Conservation (phyloP, 2,113 vertebrate species). For the Xenopus tropicalis region DNA sequence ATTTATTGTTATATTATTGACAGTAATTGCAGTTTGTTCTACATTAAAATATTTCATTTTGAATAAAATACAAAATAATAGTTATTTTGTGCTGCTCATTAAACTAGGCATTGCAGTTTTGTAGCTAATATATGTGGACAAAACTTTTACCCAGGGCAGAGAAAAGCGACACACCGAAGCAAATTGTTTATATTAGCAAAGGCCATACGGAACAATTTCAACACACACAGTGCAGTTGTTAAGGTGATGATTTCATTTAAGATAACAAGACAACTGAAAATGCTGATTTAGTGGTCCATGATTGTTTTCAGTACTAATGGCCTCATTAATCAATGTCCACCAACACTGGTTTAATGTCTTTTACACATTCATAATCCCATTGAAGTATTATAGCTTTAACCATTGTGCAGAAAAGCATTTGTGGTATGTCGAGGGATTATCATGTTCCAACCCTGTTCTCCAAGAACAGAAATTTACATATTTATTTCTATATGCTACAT, state of each 20-base stretch:
- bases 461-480: constrained; percentile 5
- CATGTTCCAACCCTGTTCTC: neutral
- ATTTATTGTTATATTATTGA: no score
- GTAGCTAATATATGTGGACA: constrained; percentile 14
- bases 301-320: constrained; percentile 39
- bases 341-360: constrained; percentile 35
- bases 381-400: constrained; percentile 30
- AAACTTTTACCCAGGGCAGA: constrained; percentile 3
- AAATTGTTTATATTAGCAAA: constrained; percentile 36
- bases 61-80: no score
- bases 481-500: constrained; percentile 3
- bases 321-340: constrained; percentile 45
- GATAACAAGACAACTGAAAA: constrained; percentile 45
- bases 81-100: constrained; percentile 15
- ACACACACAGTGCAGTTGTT: constrained; percentile 41
- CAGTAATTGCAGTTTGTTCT: no score
- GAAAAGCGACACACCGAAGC: constrained; percentile 15
- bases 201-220: constrained; percentile 13
- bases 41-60: no score
- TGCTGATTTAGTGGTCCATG: constrained; percentile 38
- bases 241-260: constrained; percentile 45
- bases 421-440: constrained; percentile 20
- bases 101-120: constrained; percentile 26
- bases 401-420: constrained; percentile 9
- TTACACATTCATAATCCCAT: constrained; percentile 38